Percentiles rank a stretch among this genome's conserved stretches.
Conservation (phyloP, 1,140 invertebrate species). For the Bombus soroeensis region DNA sequence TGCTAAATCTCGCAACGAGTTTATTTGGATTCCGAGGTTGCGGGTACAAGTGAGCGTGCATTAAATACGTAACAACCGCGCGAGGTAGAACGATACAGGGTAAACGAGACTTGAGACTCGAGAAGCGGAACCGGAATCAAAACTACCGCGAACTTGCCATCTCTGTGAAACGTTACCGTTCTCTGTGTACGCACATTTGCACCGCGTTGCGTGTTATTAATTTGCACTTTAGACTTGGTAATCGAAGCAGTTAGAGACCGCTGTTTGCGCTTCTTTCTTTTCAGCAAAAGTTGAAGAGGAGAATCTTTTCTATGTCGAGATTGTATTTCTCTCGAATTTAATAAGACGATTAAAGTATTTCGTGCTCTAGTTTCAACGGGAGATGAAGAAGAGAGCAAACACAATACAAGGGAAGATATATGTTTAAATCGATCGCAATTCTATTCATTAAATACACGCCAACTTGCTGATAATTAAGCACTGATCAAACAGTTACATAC, state of each 20-base stretch:
- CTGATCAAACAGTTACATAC: background rate
- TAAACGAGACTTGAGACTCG: slow-evolving; percentile 24
- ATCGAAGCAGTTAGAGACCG: background rate
- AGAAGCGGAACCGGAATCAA: slow-evolving; percentile 57
- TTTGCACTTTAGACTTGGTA: slow-evolving; percentile 1
- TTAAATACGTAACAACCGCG: slow-evolving; percentile 50
- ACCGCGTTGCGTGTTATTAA: slow-evolving; percentile 30
- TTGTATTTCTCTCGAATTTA: background rate
- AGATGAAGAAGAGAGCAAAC: background rate
- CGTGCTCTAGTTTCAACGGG: too few species aligned
- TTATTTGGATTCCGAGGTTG: slow-evolving; percentile 59
- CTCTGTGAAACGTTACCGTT: background rate
- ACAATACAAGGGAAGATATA: background rate
- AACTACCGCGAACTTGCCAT: slow-evolving; percentile 44
- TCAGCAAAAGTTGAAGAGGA: background rate
- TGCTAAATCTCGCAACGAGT: slow-evolving; percentile 48
- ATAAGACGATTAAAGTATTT: background rate
- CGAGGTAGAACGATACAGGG: slow-evolving; percentile 15
- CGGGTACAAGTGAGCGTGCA: slow-evolving; percentile 34
- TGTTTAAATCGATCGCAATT: background rate
- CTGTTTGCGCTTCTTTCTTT: background rate
- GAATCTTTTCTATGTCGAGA: background rate
- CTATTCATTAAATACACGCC: background rate
- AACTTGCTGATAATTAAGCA: slow-evolving; percentile 14
- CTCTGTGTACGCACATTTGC: background rate